phyloP scores from a whole-genome alignment of 1,140 invertebrate genomes.

The Araneus ventricosus region DNA sequence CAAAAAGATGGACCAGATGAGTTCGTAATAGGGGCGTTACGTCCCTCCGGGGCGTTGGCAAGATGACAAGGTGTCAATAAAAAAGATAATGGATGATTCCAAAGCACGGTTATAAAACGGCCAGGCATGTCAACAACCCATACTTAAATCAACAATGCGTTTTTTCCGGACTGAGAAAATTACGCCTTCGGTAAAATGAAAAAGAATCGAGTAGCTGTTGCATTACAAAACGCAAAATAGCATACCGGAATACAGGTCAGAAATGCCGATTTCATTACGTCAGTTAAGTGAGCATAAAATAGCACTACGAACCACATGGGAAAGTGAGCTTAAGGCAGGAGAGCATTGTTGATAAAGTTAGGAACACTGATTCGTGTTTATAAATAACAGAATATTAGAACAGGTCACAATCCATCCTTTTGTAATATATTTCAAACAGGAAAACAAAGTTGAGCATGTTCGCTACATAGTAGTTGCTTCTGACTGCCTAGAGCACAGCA shows the following conservation, averaged over 20 bases:
- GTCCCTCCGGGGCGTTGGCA: slow-evolving; percentile 39
- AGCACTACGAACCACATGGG: neutral
- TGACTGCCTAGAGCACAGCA: too few species aligned
- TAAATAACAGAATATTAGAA: too few species aligned
- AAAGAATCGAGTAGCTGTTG: neutral
- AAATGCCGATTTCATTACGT: slow-evolving; percentile 24
- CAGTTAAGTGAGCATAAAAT: slow-evolving; percentile 15
- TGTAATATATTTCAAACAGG: too few species aligned
- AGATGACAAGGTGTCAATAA: slow-evolving; percentile 56
- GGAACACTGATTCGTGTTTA: too few species aligned
- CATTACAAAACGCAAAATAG: neutral
- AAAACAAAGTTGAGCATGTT: too few species aligned
- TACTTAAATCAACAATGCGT: slow-evolving; percentile 32
- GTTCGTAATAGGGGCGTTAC: slow-evolving; percentile 25
- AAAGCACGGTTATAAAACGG: slow-evolving; percentile 2
- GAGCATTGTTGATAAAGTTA: too few species aligned
- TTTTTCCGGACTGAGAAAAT: neutral
- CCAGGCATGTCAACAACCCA: slow-evolving; percentile 41
- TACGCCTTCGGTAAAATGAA: neutral
- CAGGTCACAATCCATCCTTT: too few species aligned
- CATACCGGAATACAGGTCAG: slow-evolving; percentile 12
- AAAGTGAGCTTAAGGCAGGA: neutral
- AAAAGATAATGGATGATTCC: slow-evolving; percentile 23
- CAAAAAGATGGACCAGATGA: slow-evolving; percentile 31
- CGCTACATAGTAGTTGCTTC: too few species aligned